Percentiles rank a stretch among this genome's conserved stretches.
Evolutionary conservation across 2,888 invertebrate genomes (phyloP).

Genomic region (Drosophila diplacantha): DNA sequence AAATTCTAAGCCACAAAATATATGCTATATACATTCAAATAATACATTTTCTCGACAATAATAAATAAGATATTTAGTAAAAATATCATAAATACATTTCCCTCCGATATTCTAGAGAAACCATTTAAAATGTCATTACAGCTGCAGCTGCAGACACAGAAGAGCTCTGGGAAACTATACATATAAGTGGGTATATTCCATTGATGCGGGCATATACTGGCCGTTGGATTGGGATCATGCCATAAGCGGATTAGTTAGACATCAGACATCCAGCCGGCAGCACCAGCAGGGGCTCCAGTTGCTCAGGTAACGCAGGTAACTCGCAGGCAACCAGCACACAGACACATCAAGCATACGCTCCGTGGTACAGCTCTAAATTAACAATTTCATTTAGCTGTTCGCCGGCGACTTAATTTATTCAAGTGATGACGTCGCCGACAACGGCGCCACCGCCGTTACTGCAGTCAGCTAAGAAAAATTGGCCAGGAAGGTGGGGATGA

Average conservation of each 20-base stretch:
- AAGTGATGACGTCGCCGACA: constrained; percentile 42
- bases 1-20: too few species aligned
- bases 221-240: constrained; percentile 45
- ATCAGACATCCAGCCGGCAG: constrained; percentile 48
- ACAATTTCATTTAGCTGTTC: constrained; percentile 66
- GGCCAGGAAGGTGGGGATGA: constrained; percentile 34
- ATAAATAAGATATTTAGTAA: not conserved
- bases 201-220: constrained; percentile 43
- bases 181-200: constrained; percentile 8
- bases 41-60: not conserved
- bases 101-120: not conserved
- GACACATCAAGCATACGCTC: constrained; percentile 64
- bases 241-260: constrained; percentile 63
- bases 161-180: constrained; percentile 4
- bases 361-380: constrained; percentile 56
- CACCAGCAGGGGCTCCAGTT: constrained; percentile 34
- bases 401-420: constrained; percentile 65
- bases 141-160: constrained; percentile 17
- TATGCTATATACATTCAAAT: too few species aligned
- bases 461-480: constrained; percentile 60
- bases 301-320: constrained; percentile 18
- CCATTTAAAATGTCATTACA: constrained; percentile 62
- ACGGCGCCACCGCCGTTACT: constrained; percentile 6
- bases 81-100: not conserved
- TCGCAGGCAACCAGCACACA: constrained; percentile 24